Evolutionary conservation across 1,140 invertebrate species (phyloP).

Genomic region (Ceratosolen solmsi): DNA sequence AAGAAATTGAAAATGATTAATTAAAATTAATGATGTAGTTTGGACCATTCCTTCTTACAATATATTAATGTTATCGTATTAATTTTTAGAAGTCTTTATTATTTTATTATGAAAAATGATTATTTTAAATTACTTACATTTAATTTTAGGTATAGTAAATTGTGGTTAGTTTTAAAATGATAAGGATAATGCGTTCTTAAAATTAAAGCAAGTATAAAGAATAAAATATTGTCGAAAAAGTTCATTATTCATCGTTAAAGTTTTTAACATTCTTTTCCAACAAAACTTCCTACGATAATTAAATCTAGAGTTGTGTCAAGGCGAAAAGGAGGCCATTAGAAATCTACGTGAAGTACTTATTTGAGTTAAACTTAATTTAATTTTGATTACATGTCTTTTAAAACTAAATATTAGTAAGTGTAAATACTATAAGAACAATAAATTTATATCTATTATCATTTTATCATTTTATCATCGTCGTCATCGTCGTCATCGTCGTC

Average conservation of each 20-base stretch:
- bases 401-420: not conserved
- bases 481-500: no score
- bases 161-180: not conserved
- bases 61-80: no score
- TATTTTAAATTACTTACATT: no score
- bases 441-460: not conserved
- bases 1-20: no score
- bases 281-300: not conserved
- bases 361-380: slow-evolving; percentile 4
- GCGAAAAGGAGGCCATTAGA: not conserved
- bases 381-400: not conserved
- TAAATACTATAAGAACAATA: not conserved
- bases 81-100: no score
- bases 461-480: no score
- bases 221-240: not conserved
- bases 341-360: not conserved
- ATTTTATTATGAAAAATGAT: no score
- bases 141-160: no score
- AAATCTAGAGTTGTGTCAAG: not conserved
- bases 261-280: not conserved
- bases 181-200: not conserved
- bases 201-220: not conserved
- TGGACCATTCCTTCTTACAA: no score
- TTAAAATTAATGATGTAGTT: no score
- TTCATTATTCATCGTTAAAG: not conserved